Base-by-base conservation (phyloP, 2,113 vertebrate species). In the Entosphenus tridentatus region DNA sequence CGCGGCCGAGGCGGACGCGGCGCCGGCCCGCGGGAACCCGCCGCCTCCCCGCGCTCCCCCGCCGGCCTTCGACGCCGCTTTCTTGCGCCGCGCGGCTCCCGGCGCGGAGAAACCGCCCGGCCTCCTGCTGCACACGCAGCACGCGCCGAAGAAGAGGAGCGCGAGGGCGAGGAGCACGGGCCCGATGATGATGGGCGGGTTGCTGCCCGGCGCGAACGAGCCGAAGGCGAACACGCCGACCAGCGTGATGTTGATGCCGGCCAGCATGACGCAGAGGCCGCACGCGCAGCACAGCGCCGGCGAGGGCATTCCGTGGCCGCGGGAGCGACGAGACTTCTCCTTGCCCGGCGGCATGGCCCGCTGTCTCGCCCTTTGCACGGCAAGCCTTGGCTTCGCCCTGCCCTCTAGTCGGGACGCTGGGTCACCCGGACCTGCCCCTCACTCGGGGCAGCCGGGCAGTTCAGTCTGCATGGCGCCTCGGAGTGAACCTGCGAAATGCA, bases 191-290 rank as follows among this genome's bases (percentile, higher is more conserved):
- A 95, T 89, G 65, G 88, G 85, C 2, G 82, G 83, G 76, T 95
- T 95, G 76, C 78, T 78, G 11, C 83, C 12, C 0, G 88, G 86
- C 9, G 87, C 69, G 69, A 87, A 83, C 56, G 87, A 87, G 71
- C 83, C 82, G 9, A 88, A 87, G 9, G 88, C 84, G 67, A 95
- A 90, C 0, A 86, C 87, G 10, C 92, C 92, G 74, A 93, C 87
- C 65, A 96, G 76, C 11, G 92, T 97, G 78, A 95, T 87, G 81
- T 96, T 96, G 77, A 95, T 84, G 70, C 91, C 92, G 0, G 89
- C 92, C 13, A 96, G 79, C 85, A 96, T 84, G 79, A 88, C 82
- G 80, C 91, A 95, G 57, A 96, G 84, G 10, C 92, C 89, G 14
- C 89, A 96, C 57, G 89, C 87, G 0, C 89, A 95, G 79, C 89